Percentiles rank a stretch among this genome's conserved stretches.
Conservation (phyloP, 2,797 vertebrate species). For the Melanotaenia pygmaea region DNA sequence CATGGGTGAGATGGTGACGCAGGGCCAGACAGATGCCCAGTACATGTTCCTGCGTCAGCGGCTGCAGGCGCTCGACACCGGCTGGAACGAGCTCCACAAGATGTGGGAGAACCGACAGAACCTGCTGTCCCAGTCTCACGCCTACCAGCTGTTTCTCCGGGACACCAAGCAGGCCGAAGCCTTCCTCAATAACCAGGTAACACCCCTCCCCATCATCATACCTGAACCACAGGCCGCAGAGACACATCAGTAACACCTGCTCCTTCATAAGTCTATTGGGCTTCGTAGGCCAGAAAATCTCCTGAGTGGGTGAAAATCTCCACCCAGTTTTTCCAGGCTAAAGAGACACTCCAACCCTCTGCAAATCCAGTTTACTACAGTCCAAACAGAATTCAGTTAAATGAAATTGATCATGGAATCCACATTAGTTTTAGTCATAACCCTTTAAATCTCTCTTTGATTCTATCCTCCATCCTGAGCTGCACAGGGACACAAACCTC, state of each 20-base stretch:
- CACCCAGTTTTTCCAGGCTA: no score
- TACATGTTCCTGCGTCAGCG: constrained; percentile 97
- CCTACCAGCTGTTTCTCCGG: constrained; percentile 94
- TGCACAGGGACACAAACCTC: no score
- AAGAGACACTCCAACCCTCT: no score
- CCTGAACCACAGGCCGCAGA: no score
- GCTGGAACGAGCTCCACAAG: constrained; percentile 98
- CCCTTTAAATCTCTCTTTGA: no score
- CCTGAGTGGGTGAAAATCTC: not conserved
- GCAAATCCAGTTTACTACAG: no score
- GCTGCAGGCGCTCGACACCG: constrained; percentile 95
- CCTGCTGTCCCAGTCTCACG: constrained; percentile 96
- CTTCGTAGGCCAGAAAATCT: not conserved
- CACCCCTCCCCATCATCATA: not conserved
- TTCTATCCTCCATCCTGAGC: no score
- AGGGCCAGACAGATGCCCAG: constrained; percentile 95
- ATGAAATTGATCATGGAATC: no score
- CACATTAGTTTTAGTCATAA: no score
- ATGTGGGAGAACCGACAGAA: constrained; percentile 99
- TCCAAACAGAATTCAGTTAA: no score
- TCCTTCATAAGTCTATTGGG: no score
- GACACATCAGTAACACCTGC: no score
- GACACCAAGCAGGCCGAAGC: constrained; percentile 90
- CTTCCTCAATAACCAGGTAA: constrained; percentile 90
- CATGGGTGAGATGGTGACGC: constrained; percentile 99